Evolutionary conservation across 1,140 invertebrate species (phyloP), one percentile per base, ranked within the genome.

Genomic region (Sarcophaga bullata): DNA sequence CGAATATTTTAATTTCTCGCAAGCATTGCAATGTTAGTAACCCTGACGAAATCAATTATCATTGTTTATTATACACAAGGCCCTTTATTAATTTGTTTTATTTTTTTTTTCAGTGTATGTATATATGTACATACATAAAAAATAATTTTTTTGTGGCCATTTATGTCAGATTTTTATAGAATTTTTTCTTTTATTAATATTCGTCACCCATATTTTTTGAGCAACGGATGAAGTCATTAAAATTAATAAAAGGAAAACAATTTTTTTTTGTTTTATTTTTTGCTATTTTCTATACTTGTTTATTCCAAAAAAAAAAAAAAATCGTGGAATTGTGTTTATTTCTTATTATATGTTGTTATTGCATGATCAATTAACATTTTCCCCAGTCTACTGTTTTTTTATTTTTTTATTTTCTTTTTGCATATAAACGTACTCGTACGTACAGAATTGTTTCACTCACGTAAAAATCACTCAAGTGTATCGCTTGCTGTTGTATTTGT

Each of bases 171-270:
- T 10, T 68, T 68, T 68, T 58, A n/a, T 58, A 58, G 7, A 68
- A 25, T 68, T 68, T 25, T 62, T 62, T 19, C 13, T 52, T 6
- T 68, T 68, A 68, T 68, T 68, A 68, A 68, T 68, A 68, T 68
- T 68, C 62, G 6, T 68, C n/a, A 68, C 17, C 62, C 62, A 68
- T 19, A 62, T 62, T 62, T 62, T 62, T 62, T 62, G 6, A 62
- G 11, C 17, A 19, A 25, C n/a, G 62, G 62, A 68, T 68, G 62
- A 68, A 68, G 62, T 68, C 62, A 68, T 68, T 68, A 68, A 17
- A 25, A 68, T 19, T 15, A 68, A 68, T 25, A 68, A 25, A 68
- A 68, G 54, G n/a, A 58, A 58, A 13, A 58, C 1, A 58, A 58
- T 37, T 37, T 37, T 37, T 37, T 37, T 37, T 37, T 37, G 25